Evolutionary conservation across 2,113 vertebrate genomes (phyloP).

Genomic region (Gymnogyps californianus): DNA sequence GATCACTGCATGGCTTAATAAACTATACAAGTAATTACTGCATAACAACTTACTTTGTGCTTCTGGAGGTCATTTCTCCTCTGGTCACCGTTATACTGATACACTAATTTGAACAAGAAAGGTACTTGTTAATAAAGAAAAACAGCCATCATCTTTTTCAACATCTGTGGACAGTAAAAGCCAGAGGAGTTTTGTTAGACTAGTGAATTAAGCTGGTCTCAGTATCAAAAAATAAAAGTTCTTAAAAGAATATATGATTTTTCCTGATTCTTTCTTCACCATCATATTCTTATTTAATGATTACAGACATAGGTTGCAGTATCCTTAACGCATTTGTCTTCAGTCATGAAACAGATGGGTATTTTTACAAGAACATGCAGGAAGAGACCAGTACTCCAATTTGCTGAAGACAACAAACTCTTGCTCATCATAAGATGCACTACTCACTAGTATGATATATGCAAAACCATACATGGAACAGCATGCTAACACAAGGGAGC

Average conservation of each 20-base stretch:
- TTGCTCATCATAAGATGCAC: background rate
- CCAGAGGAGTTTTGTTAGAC: background rate
- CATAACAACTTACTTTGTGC: background rate
- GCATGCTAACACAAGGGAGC: rapidly evolving
- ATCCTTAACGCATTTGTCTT: background rate
- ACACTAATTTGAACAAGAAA: background rate
- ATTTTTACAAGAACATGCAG: background rate
- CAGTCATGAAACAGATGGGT: background rate
- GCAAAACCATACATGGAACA: background rate
- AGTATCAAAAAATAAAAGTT: background rate
- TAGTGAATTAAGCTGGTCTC: background rate
- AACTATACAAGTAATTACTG: background rate
- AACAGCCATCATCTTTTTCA: background rate
- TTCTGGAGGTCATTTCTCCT: background rate
- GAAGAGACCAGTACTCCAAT: background rate
- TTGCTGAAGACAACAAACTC: background rate
- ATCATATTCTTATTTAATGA: background rate
- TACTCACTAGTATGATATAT: background rate
- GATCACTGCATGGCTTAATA: background rate
- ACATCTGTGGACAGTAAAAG: background rate
- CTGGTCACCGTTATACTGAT: background rate
- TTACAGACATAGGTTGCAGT: background rate
- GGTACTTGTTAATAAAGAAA: background rate
- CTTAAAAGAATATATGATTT: background rate
- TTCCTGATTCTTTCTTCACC: background rate